Base-by-base conservation (phyloP, 1,140 invertebrate genomes). In the Neelides sp. region DNA sequence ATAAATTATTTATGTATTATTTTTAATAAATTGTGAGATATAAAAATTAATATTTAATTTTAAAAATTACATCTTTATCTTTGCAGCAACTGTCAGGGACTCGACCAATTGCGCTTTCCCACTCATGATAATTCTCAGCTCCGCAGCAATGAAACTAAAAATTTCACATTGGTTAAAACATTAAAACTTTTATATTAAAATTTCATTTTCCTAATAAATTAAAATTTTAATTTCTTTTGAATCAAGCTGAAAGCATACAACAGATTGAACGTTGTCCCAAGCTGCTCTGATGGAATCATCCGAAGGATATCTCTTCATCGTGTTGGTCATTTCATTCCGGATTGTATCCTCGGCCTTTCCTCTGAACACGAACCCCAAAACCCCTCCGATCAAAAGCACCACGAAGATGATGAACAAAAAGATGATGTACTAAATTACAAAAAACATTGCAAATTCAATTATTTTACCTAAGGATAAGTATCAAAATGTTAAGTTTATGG, bases 301-400 rank as follows among this genome's bases (percentile, higher is more conserved):
- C 24, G 44, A 36, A 30, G 78, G 77, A 64, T 90, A 87, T 28
- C 76, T 70, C 3, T 74, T 75, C 59, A 90, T 75, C 2, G 83
- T 77, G 35, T 76, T 78, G 30, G 75, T 68, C 85, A 91, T 85
- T 66, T 84, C 79, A 48, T 78, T 75, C 58, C 83, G 76, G 65
- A 85, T 72, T 0, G 78, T 79, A 20, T 73, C 72, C 22, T 78
- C 65, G 12, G 87, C 78, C 64, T 86, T 80, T 55, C 79, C 80
- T 40, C 83, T 75, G 68, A 90, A 92, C 27, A 92, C 84, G 63
- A 88, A 91, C 22, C 83, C 84, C 30, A 93, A 70, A 45, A 91
- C 83, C 15, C 87, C 88, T 19, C 86, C 87, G 57, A 91, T 80
- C 52, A 91, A 67, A 76, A 91, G 82, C 44, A 81, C 82, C 46